Conservation (phyloP, 2,797 vertebrate species). For the Melanotaenia boesemani region DNA sequence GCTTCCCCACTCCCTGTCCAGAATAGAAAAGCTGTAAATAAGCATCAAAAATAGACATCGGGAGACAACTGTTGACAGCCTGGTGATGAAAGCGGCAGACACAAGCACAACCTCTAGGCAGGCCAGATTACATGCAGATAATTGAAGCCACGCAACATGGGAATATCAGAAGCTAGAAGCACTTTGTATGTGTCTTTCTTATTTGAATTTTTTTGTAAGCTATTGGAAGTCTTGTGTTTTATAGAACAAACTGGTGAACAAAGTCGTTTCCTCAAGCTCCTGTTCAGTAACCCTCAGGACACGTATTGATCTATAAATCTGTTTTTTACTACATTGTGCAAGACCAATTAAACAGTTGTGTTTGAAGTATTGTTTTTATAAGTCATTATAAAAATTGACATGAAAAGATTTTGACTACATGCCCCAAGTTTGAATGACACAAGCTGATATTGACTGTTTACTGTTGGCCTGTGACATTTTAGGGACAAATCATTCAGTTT, state of each 20-base stretch:
- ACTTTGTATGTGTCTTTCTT: conserved; percentile 55
- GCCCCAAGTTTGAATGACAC: not conserved
- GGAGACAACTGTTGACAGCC: conserved; percentile 92
- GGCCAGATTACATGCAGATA: conserved; percentile 90
- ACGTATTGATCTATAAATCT: not conserved
- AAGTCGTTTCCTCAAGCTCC: conserved; percentile 14
- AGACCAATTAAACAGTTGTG: too few relatives aligned
- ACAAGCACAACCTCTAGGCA: conserved; percentile 85
- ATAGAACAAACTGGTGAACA: conserved; percentile 4
- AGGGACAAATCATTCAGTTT: not conserved
- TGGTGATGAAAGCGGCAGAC: conserved; percentile 87
- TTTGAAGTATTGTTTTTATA: too few relatives aligned
- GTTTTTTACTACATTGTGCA: not conserved
- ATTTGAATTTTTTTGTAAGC: conserved; percentile 19
- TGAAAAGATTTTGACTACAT: not conserved
- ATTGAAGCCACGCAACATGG: conserved; percentile 88
- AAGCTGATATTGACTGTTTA: not conserved
- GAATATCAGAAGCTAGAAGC: conserved; percentile 83
- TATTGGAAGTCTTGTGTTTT: conserved; percentile 16
- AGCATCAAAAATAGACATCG: conserved; percentile 90
- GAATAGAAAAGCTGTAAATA: conserved; percentile 86
- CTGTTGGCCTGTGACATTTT: not conserved
- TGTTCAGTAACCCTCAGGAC: not conserved
- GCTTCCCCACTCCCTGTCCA: conserved; percentile 67
- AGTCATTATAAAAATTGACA: not conserved